These are phyloP conservation scores for Minunthozetes semirufus DNA, from an alignment of 2,888 invertebrate species.

Conservation along the genomic window DNA sequence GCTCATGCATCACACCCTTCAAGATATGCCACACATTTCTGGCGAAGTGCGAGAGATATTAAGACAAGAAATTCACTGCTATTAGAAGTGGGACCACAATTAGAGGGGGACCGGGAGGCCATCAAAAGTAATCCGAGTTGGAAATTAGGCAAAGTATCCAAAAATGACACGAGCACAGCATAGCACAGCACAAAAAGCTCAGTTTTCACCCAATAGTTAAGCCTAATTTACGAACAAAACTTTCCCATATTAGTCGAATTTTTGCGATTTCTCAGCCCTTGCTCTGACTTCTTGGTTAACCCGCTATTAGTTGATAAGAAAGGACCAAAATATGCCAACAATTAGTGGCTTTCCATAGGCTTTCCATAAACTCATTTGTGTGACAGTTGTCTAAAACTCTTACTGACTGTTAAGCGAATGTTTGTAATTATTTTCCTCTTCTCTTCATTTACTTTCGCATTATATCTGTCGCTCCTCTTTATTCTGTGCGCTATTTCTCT, in stretches of 20 bases:
- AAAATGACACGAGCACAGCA: too few relatives aligned
- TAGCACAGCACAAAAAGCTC: too few relatives aligned
- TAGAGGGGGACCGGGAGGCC: too few relatives aligned
- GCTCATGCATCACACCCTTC: slow-evolving; percentile 25
- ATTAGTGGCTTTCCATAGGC: slow-evolving; percentile 13
- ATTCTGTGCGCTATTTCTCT: background rate
- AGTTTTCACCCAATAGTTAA: too few relatives aligned
- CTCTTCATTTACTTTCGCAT: background rate
- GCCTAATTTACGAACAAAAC: too few relatives aligned
- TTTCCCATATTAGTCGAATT: too few relatives aligned
- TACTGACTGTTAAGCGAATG: background rate
- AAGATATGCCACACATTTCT: slow-evolving; percentile 16
- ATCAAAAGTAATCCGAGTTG: too few relatives aligned
- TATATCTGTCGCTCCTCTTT: background rate
- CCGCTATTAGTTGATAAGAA: background rate
- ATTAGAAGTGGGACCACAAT: background rate
- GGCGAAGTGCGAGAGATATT: slow-evolving; percentile 18
- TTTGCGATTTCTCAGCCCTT: too few relatives aligned
- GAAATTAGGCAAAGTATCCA: too few relatives aligned
- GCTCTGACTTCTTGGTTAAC: too few relatives aligned
- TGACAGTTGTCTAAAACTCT: slow-evolving; percentile 4
- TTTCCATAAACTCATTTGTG: slow-evolving; percentile 3
- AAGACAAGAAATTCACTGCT: background rate
- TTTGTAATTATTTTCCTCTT: slow-evolving; percentile 16
- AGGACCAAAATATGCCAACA: slow-evolving; percentile 24